These are phyloP conservation scores for Remorina albescens DNA, from an alignment of 2,797 vertebrate species.

Conservation along the genomic window DNA sequence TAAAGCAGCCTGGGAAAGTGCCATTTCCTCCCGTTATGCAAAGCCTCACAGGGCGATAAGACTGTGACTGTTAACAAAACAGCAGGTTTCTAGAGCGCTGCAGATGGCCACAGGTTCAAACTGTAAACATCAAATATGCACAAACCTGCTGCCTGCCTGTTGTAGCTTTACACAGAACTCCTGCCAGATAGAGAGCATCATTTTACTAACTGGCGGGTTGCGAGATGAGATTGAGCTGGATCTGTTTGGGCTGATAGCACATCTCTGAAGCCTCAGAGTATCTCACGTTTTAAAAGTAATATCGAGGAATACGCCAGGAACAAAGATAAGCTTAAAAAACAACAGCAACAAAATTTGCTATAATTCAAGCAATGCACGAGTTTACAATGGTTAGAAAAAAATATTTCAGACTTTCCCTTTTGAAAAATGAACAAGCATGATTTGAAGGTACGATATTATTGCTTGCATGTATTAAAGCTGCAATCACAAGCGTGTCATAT, in stretches of 20 bases:
- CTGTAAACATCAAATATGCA: conserved; percentile 70
- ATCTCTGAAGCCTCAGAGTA: conserved; percentile 16
- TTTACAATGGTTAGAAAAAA: not conserved
- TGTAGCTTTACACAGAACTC: conserved; percentile 56
- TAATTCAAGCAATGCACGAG: conserved; percentile 1
- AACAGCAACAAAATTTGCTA: conserved; percentile 32
- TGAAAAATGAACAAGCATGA: not conserved
- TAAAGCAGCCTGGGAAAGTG: conserved; percentile 78
- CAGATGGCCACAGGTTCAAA: conserved; percentile 80
- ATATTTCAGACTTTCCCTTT: not conserved
- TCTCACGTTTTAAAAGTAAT: conserved; percentile 49
- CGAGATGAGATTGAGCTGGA: conserved; percentile 15
- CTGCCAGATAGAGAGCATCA: conserved; percentile 27
- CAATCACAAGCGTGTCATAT: not conserved
- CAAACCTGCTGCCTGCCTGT: conserved; percentile 63
- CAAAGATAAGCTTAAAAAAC: not conserved
- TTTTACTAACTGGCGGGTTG: conserved; percentile 49
- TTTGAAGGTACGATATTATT: not conserved
- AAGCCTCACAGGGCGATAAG: conserved; percentile 80
- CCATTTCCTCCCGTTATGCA: conserved; percentile 79
- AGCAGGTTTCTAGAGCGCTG: conserved; percentile 52
- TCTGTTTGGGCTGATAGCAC: conserved; percentile 30
- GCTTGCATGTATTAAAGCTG: not conserved
- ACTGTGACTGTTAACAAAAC: conserved; percentile 77
- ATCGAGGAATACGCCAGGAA: conserved; percentile 48